Conservation (phyloP, 2,797 vertebrate genomes). For the Limnodromus scolopaceus region DNA sequence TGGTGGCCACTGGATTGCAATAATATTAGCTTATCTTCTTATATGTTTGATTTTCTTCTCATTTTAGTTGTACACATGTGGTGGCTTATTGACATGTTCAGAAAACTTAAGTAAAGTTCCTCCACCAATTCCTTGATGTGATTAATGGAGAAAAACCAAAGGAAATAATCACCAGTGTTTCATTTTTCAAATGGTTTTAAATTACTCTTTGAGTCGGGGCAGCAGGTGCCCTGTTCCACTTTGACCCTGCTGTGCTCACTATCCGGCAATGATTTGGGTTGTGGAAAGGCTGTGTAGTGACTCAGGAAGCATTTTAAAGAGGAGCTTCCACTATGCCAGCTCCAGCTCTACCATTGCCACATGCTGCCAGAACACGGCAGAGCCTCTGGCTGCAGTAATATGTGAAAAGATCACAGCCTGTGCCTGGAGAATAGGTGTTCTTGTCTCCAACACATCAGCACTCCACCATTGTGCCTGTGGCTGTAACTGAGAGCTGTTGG, state of each 20-base stretch:
- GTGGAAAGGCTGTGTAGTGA: background rate
- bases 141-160: background rate
- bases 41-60: background rate
- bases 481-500: background rate
- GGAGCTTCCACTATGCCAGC: background rate
- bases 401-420: fast-evolving
- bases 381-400: background rate
- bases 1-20: background rate
- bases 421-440: background rate
- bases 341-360: background rate
- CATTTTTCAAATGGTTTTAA: background rate
- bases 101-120: background rate
- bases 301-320: background rate
- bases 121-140: background rate
- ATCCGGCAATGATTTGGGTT: background rate
- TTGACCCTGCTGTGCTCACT: background rate
- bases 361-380: background rate
- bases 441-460: fast-evolving
- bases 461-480: fast-evolving
- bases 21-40: background rate
- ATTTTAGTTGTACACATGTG: background rate
- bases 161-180: background rate
- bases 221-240: background rate
- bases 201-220: background rate
- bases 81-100: background rate